Percentiles rank a stretch among this genome's conserved stretches.
Evolutionary conservation across 2,113 vertebrate genomes (phyloP).

Genomic region (Bambusicola thoracicus): DNA sequence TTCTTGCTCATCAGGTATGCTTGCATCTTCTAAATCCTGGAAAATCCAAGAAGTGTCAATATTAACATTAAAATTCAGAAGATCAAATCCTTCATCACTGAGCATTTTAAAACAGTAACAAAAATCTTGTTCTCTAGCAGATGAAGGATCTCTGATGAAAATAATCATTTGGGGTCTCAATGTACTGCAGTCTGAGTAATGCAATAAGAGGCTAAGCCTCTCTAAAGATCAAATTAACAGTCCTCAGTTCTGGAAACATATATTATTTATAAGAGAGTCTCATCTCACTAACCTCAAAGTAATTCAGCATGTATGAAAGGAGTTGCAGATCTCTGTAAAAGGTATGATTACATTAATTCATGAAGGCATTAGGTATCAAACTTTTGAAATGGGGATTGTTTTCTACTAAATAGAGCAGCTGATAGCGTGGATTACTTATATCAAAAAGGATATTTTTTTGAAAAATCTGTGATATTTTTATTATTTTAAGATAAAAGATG

Average conservation of each 20-base stretch:
- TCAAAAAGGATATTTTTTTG: background rate
- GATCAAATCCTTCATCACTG: background rate
- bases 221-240: constrained; percentile 26
- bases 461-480: background rate
- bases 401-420: background rate
- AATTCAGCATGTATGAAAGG: constrained; percentile 37
- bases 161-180: background rate
- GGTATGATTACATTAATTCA: constrained; percentile 13
- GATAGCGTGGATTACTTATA: background rate
- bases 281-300: constrained; percentile 28
- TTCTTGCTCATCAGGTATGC: background rate
- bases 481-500: background rate
- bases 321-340: background rate
- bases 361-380: background rate
- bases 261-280: constrained; percentile 71
- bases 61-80: constrained; percentile 64
- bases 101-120: constrained; percentile 51
- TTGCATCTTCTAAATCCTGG: constrained; percentile 50
- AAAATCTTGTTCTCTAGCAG: constrained; percentile 28
- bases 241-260: constrained; percentile 6
- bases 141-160: constrained; percentile 54
- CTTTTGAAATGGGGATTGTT: background rate
- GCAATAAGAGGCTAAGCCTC: background rate
- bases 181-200: background rate
- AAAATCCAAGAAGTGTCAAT: constrained; percentile 67